phyloP scores from a whole-genome alignment of 2,888 invertebrate species.

The Drosophila infuscata region DNA sequence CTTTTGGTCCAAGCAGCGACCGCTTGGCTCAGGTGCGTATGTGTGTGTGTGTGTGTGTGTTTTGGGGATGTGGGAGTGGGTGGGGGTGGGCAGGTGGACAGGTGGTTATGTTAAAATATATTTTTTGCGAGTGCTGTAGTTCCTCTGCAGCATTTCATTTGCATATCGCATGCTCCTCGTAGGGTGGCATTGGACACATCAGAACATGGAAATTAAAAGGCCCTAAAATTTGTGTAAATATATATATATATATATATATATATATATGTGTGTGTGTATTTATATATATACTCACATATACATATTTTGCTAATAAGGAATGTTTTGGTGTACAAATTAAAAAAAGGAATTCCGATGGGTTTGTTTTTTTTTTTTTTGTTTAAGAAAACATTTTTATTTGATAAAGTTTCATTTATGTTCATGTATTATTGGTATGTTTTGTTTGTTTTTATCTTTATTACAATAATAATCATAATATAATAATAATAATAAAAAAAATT shows the following conservation, averaged over 20 bases:
- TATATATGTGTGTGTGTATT: too few relatives aligned
- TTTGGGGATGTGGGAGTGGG: slow-evolving; percentile 1
- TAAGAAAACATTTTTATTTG: slow-evolving; percentile 78
- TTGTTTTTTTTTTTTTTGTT: slow-evolving; percentile 73
- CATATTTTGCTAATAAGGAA: slow-evolving; percentile 7
- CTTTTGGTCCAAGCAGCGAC: slow-evolving; percentile 6
- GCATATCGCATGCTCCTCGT: slow-evolving; percentile 30
- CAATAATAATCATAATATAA: slow-evolving; percentile 62
- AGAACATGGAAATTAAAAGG: slow-evolving; percentile 38
- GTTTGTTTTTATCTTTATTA: slow-evolving; percentile 62
- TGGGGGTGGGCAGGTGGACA: slow-evolving; percentile 1
- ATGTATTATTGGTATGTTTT: slow-evolving; percentile 77
- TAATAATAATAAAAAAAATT: slow-evolving; percentile 51
- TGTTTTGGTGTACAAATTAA: slow-evolving; percentile 52
- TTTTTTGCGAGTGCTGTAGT: slow-evolving; percentile 74
- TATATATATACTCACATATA: slow-evolving; percentile 4
- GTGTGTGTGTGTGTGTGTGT: slow-evolving; percentile 13
- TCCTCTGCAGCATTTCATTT: slow-evolving; percentile 61
- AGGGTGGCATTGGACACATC: slow-evolving; percentile 26
- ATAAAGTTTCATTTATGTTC: slow-evolving; percentile 76
- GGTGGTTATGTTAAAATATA: slow-evolving; percentile 26
- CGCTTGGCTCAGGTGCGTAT: slow-evolving; percentile 5
- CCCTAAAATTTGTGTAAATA: slow-evolving; percentile 22
- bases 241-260: slow-evolving; percentile 8
- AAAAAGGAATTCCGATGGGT: slow-evolving; percentile 73